Conservation (phyloP, 2,797 vertebrate genomes). For the Anas bahamensis region DNA sequence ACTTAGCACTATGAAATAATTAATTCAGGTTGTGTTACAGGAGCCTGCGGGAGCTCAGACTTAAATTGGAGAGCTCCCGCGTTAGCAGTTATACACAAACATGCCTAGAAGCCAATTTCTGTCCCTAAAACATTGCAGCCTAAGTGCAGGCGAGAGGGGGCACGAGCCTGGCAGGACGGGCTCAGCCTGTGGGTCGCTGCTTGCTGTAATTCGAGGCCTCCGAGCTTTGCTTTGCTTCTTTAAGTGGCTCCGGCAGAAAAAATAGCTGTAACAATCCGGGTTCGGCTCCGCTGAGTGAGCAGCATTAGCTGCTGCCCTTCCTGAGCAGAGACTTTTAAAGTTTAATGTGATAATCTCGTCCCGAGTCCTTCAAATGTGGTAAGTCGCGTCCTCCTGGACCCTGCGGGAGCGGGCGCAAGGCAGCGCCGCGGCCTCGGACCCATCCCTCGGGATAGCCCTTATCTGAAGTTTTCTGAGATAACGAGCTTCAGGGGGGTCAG, state of each 20-base stretch:
- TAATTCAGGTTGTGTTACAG: constrained; percentile 38
- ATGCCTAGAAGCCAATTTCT: not conserved
- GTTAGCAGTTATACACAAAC: not conserved
- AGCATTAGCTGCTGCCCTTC: not conserved
- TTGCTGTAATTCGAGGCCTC: not conserved
- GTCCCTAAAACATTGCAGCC: not conserved
- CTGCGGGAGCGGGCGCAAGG: rapidly evolving
- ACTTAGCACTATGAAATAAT: constrained; percentile 55
- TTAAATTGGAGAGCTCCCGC: not conserved
- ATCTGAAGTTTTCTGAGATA: not conserved
- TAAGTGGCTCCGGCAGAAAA: not conserved
- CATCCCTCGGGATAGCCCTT: not conserved
- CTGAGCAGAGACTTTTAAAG: not conserved
- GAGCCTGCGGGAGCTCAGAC: not conserved
- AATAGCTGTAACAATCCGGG: not conserved
- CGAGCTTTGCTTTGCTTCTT: not conserved
- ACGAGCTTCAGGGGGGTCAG: not conserved
- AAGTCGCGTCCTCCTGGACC: not conserved
- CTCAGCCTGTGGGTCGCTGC: not conserved
- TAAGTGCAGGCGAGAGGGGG: rapidly evolving
- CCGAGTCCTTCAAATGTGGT: not conserved
- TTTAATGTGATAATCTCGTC: constrained; percentile 43
- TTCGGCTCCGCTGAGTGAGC: not conserved
- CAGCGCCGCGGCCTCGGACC: rapidly evolving
- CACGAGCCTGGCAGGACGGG: not conserved